phyloP scores from a whole-genome alignment of 2,797 vertebrate species.

The Botia almorhae region DNA sequence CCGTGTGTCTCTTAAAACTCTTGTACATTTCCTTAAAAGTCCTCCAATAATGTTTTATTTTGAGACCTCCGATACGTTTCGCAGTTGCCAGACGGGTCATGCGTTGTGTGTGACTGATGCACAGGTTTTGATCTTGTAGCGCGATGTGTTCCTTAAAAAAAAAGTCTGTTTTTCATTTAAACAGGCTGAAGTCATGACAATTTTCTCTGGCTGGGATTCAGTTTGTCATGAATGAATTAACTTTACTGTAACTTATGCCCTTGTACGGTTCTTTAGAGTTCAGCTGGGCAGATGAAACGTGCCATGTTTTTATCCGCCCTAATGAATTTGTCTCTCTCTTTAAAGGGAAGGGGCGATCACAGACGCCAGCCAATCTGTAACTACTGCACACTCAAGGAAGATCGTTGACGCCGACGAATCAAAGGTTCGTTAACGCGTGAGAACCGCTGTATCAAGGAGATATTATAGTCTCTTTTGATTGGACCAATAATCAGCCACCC shows the following conservation, averaged over 20 bases:
- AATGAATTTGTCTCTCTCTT: slow-evolving; percentile 34
- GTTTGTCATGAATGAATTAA: slow-evolving; percentile 19
- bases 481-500: too few species aligned
- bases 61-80: slow-evolving; percentile 26
- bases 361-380: slow-evolving; percentile 62
- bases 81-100: slow-evolving; percentile 3
- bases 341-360: slow-evolving; percentile 57
- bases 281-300: slow-evolving; percentile 6
- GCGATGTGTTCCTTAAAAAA: slow-evolving; percentile 3
- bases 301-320: not conserved
- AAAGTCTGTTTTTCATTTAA: slow-evolving; percentile 11
- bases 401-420: slow-evolving; percentile 43
- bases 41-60: slow-evolving; percentile 45
- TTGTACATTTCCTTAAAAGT: slow-evolving; percentile 68
- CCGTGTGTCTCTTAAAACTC: slow-evolving; percentile 47
- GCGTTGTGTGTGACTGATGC: slow-evolving; percentile 25
- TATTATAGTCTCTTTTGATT: too few species aligned
- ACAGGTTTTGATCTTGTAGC: slow-evolving; percentile 14
- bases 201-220: not conserved
- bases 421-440: slow-evolving; percentile 60
- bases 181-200: not conserved
- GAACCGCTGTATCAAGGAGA: not conserved
- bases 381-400: slow-evolving; percentile 67
- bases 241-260: slow-evolving; percentile 10
- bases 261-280: slow-evolving; percentile 26